These are phyloP conservation scores for Neoitamus cyanurus DNA, from an alignment of 2,888 invertebrate genomes.

Conservation along the genomic window DNA sequence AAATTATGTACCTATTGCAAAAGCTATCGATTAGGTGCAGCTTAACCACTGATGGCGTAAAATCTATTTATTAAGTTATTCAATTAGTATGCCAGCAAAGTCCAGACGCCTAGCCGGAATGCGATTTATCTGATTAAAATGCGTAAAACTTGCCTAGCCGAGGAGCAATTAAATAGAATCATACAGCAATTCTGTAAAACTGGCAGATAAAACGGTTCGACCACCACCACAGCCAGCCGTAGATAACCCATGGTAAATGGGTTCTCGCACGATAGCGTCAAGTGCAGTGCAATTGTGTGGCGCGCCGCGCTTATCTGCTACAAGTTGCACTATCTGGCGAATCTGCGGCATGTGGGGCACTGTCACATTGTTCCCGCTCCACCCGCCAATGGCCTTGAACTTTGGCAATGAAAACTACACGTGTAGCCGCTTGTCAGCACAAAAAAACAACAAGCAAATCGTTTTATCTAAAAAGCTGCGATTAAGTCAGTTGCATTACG, in stretches of 20 bases:
- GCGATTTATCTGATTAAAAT: no score
- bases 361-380: background rate
- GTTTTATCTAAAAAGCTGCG: background rate
- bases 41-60: no score
- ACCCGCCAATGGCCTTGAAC: background rate
- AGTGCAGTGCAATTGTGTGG: background rate
- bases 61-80: no score
- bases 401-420: background rate
- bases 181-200: background rate
- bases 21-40: no score
- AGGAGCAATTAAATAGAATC: no score
- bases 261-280: background rate
- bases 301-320: background rate
- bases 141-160: no score
- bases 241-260: background rate
- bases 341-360: background rate
- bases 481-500: background rate
- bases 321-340: background rate
- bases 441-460: background rate
- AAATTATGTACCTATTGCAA: no score
- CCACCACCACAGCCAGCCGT: background rate
- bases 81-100: no score
- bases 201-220: background rate
- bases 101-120: no score
- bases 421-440: background rate